phyloP scores from a whole-genome alignment of 2,113 vertebrate species.

The Dipodomys merriami region DNA sequence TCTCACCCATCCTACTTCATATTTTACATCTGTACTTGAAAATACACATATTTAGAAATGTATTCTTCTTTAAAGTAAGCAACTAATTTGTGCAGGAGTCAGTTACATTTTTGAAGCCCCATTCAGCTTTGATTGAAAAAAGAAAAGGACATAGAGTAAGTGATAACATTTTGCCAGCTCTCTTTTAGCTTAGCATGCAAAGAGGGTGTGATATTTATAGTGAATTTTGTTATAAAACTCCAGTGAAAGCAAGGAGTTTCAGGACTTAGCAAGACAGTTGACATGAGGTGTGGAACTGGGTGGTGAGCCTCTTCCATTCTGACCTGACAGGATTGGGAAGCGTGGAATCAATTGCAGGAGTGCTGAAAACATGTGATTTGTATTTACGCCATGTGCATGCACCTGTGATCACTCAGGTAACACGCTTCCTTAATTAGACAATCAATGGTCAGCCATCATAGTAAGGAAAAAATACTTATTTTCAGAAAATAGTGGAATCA shows the following conservation, averaged over 20 bases:
- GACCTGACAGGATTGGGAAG: background rate
- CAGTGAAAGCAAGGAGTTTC: background rate
- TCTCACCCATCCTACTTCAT: background rate
- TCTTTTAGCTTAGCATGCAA: background rate
- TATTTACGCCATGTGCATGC: background rate
- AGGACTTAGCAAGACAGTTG: background rate
- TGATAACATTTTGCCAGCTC: constrained; percentile 2
- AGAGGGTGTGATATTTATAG: background rate
- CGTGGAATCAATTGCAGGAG: background rate
- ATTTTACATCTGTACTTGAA: background rate
- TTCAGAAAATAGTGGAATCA: background rate
- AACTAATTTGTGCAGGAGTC: constrained; percentile 21
- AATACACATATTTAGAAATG: background rate
- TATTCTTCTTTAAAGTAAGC: background rate
- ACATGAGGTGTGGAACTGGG: background rate
- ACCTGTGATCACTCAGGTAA: background rate
- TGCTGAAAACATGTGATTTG: background rate
- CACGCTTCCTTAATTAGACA: background rate
- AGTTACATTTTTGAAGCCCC: constrained; percentile 37
- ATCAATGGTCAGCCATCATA: background rate
- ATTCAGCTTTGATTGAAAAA: constrained; percentile 1
- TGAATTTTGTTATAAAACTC: background rate
- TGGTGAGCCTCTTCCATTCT: background rate
- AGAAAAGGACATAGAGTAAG: background rate
- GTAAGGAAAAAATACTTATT: background rate